These are phyloP conservation scores for Muraenolepis orangiensis DNA, from an alignment of 2,797 vertebrate genomes.

Conservation along the genomic window DNA sequence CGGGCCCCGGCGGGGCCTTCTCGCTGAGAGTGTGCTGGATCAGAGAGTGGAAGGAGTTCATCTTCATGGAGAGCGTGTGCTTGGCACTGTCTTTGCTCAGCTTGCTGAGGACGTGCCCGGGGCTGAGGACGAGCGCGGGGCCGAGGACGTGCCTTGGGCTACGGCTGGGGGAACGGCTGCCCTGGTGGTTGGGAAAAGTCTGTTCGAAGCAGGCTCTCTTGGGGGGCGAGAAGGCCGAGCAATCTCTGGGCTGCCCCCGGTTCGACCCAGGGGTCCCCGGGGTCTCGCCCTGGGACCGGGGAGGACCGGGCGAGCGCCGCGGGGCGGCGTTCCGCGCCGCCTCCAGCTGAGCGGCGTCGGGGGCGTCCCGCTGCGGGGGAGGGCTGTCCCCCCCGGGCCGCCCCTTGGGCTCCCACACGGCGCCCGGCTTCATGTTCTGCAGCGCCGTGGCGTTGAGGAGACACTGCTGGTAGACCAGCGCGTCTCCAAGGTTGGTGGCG, in stretches of 20 bases:
- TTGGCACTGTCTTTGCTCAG: slow-evolving; percentile 66
- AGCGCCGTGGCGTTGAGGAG: slow-evolving; percentile 87
- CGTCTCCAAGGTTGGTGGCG: slow-evolving; percentile 79
- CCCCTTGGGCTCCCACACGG: slow-evolving; percentile 83
- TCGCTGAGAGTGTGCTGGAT: slow-evolving; percentile 84
- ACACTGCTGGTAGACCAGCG: slow-evolving; percentile 92
- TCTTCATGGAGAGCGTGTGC: slow-evolving; percentile 76
- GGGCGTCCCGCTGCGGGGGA: slow-evolving; percentile 70
- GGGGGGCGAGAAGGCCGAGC: slow-evolving; percentile 90
- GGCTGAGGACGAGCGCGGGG: slow-evolving; percentile 42
- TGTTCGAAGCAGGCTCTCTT: slow-evolving; percentile 82
- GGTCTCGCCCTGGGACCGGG: slow-evolving; percentile 63
- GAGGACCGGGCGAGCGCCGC: slow-evolving; percentile 65
- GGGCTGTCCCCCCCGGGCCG: slow-evolving; percentile 74
- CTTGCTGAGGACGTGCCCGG: slow-evolving; percentile 77
- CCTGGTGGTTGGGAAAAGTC: slow-evolving; percentile 65
- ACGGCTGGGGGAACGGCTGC: slow-evolving; percentile 70
- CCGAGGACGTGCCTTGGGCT: slow-evolving; percentile 7
- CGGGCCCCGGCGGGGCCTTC: slow-evolving; percentile 54
- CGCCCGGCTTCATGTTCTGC: slow-evolving; percentile 85
- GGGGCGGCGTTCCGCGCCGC: slow-evolving; percentile 64
- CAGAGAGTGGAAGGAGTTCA: slow-evolving; percentile 84
- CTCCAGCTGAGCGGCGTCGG: slow-evolving; percentile 73
- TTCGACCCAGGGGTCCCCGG: slow-evolving; percentile 46
- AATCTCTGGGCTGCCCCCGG: slow-evolving; percentile 70